Evolutionary conservation across 2,797 vertebrate species (phyloP).

Genomic region (Xiphorhynchus erythropygius): DNA sequence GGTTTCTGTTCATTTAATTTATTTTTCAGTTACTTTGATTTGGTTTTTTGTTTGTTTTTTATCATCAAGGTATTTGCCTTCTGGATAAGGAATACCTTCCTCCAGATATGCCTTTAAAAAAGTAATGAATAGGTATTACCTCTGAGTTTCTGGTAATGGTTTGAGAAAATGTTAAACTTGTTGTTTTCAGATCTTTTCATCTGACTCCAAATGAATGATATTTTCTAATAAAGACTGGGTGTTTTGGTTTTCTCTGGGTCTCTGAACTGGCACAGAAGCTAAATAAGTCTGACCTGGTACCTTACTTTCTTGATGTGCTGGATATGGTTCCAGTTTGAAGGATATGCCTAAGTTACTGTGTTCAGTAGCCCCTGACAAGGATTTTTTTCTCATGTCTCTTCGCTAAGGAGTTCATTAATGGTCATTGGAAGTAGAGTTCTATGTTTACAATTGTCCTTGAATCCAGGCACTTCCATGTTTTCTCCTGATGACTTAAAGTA

Average conservation of each 20-base stretch:
- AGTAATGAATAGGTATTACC: neutral
- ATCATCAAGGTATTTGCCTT: rapidly evolving
- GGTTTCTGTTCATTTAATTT: neutral
- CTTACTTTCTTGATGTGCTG: neutral
- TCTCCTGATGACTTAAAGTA: neutral
- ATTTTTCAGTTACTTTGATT: neutral
- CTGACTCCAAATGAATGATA: neutral
- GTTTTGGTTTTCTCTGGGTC: neutral
- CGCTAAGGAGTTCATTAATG: neutral
- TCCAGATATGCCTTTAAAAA: neutral
- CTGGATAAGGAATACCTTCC: neutral
- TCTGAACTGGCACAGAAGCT: neutral
- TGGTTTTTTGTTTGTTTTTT: neutral
- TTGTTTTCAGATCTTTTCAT: neutral
- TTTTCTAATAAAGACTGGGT: neutral
- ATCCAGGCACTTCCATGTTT: neutral
- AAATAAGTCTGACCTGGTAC: neutral
- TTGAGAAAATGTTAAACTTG: neutral
- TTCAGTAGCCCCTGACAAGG: neutral
- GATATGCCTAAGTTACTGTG: neutral
- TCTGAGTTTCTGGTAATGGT: neutral
- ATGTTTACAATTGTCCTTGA: neutral
- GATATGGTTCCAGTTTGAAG: neutral
- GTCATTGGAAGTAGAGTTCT: neutral
- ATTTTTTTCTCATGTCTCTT: neutral